Evolutionary conservation across 2,113 vertebrate genomes (phyloP), one percentile per base, ranked within the genome.

Genomic region (Crocuta crocuta): DNA sequence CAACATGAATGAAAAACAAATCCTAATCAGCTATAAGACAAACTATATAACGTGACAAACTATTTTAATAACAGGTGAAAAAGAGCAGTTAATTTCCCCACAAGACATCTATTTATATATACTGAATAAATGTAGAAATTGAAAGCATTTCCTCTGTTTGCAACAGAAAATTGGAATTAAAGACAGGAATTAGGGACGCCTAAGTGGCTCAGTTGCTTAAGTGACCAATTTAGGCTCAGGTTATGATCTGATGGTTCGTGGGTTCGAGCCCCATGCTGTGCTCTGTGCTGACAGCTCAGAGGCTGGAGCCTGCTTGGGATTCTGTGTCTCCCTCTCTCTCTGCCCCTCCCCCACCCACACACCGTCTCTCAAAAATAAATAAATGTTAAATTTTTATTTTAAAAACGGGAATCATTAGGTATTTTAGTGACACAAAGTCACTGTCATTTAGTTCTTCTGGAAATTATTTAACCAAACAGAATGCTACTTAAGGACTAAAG

Each of bases 381-480:
- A 50, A 50, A 50, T 4, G 50, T 50, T 50, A 50, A 50, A 50
- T 50, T 50, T 13, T 48, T 39, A 39, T 39, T 48, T 48, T 48
- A 48, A 48, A 68, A 55, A 87, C 6, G 68, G 26, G 53, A 91
- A 66, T 97, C 70, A 88, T 76, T 78, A 92, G 33, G 89, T 53
- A 10, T 78, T 88, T 91, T 68, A 81, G 68, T 93, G 50, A 89
- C n/a, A 50, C 21, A 81, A 93, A 96, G 23, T 61, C 21, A 73
- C 48, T 53, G 21, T 89, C 71, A 28, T 81, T 82, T 94, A 82
- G 26, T 81, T 87, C 61, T 94, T 68, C 45, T 83, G 13, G 43
- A 96, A 90, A 93, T 85, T 85, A 92, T 85, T 84, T 91, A 76
- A 92, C 23, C 24, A 93, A 86, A 89, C 85, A 73, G 53, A 92